Percentiles rank a stretch among this genome's conserved stretches.
Evolutionary conservation across 2,113 vertebrate species (phyloP).

Genomic region (Campylorhamphus procurvoides): DNA sequence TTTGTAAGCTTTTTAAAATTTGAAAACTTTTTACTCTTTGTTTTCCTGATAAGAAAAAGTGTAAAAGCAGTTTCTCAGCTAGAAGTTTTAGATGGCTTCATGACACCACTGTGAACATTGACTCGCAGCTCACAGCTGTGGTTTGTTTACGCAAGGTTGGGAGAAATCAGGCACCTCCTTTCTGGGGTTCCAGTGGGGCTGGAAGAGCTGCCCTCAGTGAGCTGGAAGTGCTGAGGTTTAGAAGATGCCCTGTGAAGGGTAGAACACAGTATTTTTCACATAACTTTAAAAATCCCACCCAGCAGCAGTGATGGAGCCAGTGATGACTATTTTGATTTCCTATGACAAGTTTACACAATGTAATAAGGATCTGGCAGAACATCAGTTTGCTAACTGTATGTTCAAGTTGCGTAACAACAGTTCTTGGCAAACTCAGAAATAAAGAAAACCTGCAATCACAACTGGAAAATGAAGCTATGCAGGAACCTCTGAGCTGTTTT

Average conservation of each 20-base stretch:
- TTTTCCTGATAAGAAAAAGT: background rate
- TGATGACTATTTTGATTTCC: conserved; percentile 9
- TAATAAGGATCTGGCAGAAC: conserved; percentile 3
- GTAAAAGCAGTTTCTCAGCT: background rate
- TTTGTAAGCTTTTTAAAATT: background rate
- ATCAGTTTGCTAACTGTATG: background rate
- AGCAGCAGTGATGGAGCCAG: background rate
- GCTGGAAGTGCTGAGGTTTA: background rate
- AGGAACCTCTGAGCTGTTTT: background rate
- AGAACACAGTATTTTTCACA: background rate
- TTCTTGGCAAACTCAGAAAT: background rate
- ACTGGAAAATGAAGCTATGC: background rate
- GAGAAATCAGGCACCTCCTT: background rate
- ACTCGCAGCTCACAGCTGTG: background rate
- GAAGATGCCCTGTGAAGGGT: background rate
- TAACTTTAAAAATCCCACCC: background rate
- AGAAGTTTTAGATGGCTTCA: background rate
- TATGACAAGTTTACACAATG: background rate
- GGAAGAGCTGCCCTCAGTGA: background rate
- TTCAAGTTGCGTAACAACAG: background rate
- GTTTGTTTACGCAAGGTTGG: background rate
- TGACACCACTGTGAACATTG: background rate
- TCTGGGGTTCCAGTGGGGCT: background rate
- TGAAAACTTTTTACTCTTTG: background rate
- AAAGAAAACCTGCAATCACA: background rate